A percentile compares a stretch with the other conserved stretches of the same genome.
phyloP scores from a whole-genome alignment of 2,113 vertebrate species.

The Macrotis lagotis region DNA sequence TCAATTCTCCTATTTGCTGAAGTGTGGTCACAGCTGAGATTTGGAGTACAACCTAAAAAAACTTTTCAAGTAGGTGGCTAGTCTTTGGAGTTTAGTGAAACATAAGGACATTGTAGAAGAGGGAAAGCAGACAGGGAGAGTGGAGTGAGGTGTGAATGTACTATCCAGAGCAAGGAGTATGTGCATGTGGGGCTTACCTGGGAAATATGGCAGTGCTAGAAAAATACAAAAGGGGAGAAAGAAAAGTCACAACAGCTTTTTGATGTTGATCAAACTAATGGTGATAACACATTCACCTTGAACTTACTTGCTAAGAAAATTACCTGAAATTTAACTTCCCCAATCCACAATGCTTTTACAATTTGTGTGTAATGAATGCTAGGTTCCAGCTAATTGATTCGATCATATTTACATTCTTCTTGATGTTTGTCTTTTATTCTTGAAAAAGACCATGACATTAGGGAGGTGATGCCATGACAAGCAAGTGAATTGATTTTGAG shows the following conservation, averaged over 20 bases:
- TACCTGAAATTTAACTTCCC: neutral
- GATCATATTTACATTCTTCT: neutral
- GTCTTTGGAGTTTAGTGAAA: constrained; percentile 2
- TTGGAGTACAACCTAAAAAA: neutral
- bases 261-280: neutral
- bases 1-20: neutral
- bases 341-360: neutral
- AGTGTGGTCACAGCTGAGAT: neutral
- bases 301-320: neutral
- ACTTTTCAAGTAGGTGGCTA: neutral
- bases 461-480: no score
- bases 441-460: no score
- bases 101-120: neutral
- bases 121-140: neutral
- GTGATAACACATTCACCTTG: neutral
- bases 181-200: accelerated
- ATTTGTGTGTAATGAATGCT: neutral
- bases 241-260: neutral
- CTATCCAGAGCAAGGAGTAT: neutral
- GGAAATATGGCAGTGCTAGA: neutral
- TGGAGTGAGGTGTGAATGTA: neutral
- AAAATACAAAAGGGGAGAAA: no score
- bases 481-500: no score
- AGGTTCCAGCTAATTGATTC: neutral
- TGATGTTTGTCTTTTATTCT: no score